Evolutionary conservation across 1,140 invertebrate genomes (phyloP).

Genomic region (Drosophila aff.): DNA sequence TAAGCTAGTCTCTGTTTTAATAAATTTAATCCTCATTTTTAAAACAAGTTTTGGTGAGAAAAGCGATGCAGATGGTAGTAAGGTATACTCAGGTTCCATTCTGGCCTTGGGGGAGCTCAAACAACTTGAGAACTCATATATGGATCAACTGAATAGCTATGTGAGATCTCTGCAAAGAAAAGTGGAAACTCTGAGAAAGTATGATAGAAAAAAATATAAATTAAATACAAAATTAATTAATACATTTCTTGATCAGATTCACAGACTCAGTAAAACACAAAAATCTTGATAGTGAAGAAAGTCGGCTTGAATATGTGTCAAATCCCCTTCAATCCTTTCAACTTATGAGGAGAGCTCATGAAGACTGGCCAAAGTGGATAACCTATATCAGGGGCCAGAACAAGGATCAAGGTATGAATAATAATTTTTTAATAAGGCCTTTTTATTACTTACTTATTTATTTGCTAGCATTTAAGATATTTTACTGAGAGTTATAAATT

Average conservation of each 20-base stretch:
- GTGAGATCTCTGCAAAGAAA: not conserved
- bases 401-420: not conserved
- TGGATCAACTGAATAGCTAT: slow-evolving; percentile 20
- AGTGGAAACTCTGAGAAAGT: slow-evolving; percentile 17
- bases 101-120: slow-evolving; percentile 27
- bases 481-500: no score
- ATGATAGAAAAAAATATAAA: not conserved
- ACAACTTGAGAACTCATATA: slow-evolving; percentile 32
- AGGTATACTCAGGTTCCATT: slow-evolving; percentile 29
- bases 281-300: not conserved
- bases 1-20: not conserved
- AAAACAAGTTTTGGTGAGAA: not conserved
- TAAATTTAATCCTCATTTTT: not conserved
- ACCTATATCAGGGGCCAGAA: slow-evolving; percentile 7
- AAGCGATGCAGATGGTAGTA: not conserved
- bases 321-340: slow-evolving; percentile 16
- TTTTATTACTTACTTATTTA: no score
- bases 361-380: slow-evolving; percentile 36
- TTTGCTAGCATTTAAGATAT: no score
- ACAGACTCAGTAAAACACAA: not conserved
- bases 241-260: not conserved
- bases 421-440: not conserved
- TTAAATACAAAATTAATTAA: not conserved
- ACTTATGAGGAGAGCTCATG: slow-evolving; percentile 12
- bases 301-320: not conserved